phyloP scores from a whole-genome alignment of 2,888 invertebrate genomes.

The Cecidostiba fungosa region DNA sequence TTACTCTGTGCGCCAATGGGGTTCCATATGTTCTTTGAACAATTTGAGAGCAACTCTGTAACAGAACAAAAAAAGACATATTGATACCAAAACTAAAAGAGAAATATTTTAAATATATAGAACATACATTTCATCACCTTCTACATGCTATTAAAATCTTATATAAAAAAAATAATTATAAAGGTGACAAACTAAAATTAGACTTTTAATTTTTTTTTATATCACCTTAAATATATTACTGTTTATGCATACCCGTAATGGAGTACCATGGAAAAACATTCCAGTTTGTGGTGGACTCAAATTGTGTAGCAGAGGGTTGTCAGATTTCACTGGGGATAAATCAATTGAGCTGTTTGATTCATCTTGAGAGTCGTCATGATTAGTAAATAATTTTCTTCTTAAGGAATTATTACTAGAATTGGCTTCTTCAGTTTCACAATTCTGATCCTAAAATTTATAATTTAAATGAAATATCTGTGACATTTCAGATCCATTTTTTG shows the following conservation, averaged over 20 bases:
- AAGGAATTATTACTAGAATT: constrained; percentile 76
- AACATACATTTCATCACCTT: background rate
- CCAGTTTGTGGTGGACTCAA: constrained; percentile 76
- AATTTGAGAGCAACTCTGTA: constrained; percentile 65
- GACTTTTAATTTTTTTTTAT: background rate
- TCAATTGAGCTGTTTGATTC: constrained; percentile 68
- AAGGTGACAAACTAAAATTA: background rate
- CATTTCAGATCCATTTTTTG: constrained; percentile 6
- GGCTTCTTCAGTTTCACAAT: constrained; percentile 74
- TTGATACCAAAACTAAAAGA: background rate
- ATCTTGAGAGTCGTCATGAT: constrained; percentile 71
- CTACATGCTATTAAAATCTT: no score
- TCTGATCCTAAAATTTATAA: constrained; percentile 73
- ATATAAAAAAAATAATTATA: background rate
- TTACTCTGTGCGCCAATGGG: constrained; percentile 67
- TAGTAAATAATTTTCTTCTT: constrained; percentile 76
- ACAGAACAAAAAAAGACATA: constrained; percentile 10
- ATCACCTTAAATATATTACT: constrained; percentile 33
- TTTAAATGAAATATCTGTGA: constrained; percentile 17
- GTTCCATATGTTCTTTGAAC: constrained; percentile 70
- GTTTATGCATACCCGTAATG: constrained; percentile 69
- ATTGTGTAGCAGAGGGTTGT: constrained; percentile 65
- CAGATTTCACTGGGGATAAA: constrained; percentile 71
- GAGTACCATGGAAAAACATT: constrained; percentile 74
- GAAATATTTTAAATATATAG: background rate